Base-by-base conservation (phyloP, 2,797 vertebrate species). In the Acipenser transmontanus region DNA sequence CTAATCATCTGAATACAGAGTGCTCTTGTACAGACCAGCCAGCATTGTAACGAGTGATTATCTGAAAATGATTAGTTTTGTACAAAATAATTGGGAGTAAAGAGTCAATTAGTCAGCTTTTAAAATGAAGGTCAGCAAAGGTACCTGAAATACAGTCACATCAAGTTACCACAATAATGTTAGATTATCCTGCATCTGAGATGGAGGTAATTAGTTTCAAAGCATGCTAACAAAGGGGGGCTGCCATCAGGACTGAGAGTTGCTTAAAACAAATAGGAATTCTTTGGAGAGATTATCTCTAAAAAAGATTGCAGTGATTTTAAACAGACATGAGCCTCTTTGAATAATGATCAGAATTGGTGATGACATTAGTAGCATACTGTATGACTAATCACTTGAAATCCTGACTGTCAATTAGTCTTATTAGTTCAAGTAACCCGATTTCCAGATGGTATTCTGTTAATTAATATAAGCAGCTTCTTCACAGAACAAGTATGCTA, bases 371-470 rank as follows among this genome's bases (percentile, higher is more conserved):
- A 85, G 76, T 73, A 74, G 70, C 78, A 63, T 81, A 34, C 34
- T 34, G 34, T 34, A 81, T 86, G 85, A 84, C 78, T 88, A 82
- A 85, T 82, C 75, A 64, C 0, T 10, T 71, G 68, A 83, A 82
- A 83, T 84, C 83, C 77, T 69, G 11, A 62, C 81, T 81, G 80
- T 72, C 82, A 84, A 82, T 89, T 85, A 87, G 78, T 74, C 81
- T 80, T 74, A 82, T 88, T 86, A 88, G 83, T 73, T 61, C 69
- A 47, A 76, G 77, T 82, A 74, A 75, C 81, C 69, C 77, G 79
- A 73, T 73, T 75, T 64, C 76, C 76, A 81, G 78, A 80, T 70
- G 80, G 70, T 78, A 80, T 85, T 75, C 75, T 79, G 70, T 73
- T 83, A 81, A 85, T 84, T 83, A 83, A 74, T 74, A 47, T 68